Percentiles rank a stretch among this genome's conserved stretches.
Evolutionary conservation across 2,797 vertebrate genomes (phyloP).

Genomic region (Danio choprae): DNA sequence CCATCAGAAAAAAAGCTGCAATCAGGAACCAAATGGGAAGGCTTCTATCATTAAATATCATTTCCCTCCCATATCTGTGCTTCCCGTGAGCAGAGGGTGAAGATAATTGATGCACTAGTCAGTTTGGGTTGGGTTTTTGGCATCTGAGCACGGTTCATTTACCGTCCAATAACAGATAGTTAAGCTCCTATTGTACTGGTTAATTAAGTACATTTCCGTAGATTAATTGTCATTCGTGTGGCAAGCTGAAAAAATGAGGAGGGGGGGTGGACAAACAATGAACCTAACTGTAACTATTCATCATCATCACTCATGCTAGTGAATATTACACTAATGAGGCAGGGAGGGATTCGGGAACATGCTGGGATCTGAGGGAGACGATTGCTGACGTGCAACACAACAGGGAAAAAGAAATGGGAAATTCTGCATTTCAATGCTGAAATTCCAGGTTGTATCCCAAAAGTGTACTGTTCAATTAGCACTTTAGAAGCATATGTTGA

Average conservation of each 20-base stretch:
- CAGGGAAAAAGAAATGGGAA: neutral
- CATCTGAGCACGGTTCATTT: constrained; percentile 63
- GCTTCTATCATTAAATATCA: constrained; percentile 63
- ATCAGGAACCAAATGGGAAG: constrained; percentile 60
- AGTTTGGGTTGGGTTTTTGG: constrained; percentile 55
- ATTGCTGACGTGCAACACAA: constrained; percentile 40
- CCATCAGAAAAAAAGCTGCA: constrained; percentile 69
- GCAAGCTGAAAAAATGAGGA: constrained; percentile 47
- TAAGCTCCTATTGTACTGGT: constrained; percentile 67
- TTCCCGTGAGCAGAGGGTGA: constrained; percentile 44
- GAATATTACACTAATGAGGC: constrained; percentile 41
- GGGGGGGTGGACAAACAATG: constrained; percentile 58
- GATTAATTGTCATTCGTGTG: constrained; percentile 67
- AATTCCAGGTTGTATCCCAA: constrained; percentile 75
- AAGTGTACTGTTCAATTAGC: constrained; percentile 78
- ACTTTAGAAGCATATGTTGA: constrained; percentile 41
- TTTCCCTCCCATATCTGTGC: constrained; percentile 36
- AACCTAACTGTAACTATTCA: constrained; percentile 60
- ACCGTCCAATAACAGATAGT: constrained; percentile 67
- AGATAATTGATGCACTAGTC: constrained; percentile 59
- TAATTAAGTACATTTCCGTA: constrained; percentile 74
- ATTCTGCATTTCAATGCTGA: constrained; percentile 52
- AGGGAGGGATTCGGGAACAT: constrained; percentile 58
- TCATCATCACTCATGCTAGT: constrained; percentile 57
- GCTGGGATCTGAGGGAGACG: constrained; percentile 53